Base-by-base conservation (phyloP, 2,888 invertebrate species). In the Erannis defoliaria region DNA sequence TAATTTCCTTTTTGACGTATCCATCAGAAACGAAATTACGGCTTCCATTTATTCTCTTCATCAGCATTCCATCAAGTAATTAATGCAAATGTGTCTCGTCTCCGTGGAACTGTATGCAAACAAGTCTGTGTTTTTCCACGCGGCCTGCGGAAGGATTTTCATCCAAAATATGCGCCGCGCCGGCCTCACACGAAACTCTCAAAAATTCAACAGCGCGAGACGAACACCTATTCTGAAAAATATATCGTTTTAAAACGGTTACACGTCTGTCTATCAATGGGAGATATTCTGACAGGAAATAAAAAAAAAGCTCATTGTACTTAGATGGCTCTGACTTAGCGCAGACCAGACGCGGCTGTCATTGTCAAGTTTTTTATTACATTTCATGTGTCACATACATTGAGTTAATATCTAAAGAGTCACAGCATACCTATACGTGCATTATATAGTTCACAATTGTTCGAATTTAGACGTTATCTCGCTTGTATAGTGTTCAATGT, bases 121-220 rank as follows among this genome's bases (percentile, higher is more conserved):
- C 60, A 37, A 64, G 67, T 82, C 77, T 59, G 62, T 10, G 59
- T 84, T 89, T 89, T 88, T 86, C 79, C 78, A 71, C 73, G 76
- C 80, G 77, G 80, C 84, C 77, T 73, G 75, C 74, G 75, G 38
- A 78, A 80, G 81, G 79, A 81, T 83, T 86, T 86, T 85, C 84
- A 87, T 82, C 81, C 82, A 74, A 85, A 88, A 88, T 84, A 84
- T 81, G 81, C 82, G 75, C 45, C 66, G 81, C 81, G 75, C 48
- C 64, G 61, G 82, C 77, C 83, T 85, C 86, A 84, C 80, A 84
- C 79, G 84, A 75, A 75, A 79, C 84, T 66, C 88, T 90, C 89
- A 86, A 89, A 90, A 88, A 90, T 90, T 88, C 88, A 87, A 81
- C 88, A 83, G 82, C 73, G 76, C 77, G 76, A 74, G 72, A 71